A percentile compares a stretch with the other conserved stretches of the same genome.
Conservation (phyloP, 2,113 vertebrate species). For the Myocastor coypus region DNA sequence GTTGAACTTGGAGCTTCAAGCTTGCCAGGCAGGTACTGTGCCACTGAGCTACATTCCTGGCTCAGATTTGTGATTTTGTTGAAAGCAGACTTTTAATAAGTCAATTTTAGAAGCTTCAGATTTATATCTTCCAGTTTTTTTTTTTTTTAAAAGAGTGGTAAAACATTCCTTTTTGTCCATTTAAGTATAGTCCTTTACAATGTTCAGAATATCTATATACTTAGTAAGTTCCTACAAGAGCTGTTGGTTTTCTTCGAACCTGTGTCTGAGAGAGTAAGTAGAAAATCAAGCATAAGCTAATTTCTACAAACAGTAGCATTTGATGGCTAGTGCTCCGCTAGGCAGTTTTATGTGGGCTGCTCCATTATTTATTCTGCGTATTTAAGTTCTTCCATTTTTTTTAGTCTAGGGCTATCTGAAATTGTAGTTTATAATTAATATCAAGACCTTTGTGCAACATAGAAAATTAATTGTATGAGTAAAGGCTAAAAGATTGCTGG, state of each 20-base stretch:
- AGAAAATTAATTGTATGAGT: constrained; percentile 48
- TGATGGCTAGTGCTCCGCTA: constrained; percentile 42
- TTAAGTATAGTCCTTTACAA: constrained; percentile 28
- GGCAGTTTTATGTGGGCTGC: not conserved
- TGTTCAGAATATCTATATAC: not conserved
- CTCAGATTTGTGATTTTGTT: constrained; percentile 44
- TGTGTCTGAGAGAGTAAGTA: constrained; percentile 3
- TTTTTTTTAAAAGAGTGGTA: not conserved
- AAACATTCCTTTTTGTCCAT: constrained; percentile 10
- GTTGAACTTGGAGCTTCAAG: too few species aligned
- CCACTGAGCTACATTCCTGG: too few species aligned
- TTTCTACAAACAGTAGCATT: constrained; percentile 42
- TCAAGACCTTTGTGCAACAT: constrained; percentile 2
- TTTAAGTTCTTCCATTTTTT: constrained; percentile 54
- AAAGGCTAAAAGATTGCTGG: constrained; percentile 29
- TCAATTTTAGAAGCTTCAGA: constrained; percentile 42
- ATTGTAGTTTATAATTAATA: constrained; percentile 59
- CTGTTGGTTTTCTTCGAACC: not conserved
- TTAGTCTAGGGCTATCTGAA: not conserved
- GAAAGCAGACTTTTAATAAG: constrained; percentile 14
- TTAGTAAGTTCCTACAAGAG: not conserved
- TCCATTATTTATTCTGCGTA: constrained; percentile 37
- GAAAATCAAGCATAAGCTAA: constrained; percentile 50
- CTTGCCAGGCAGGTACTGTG: too few species aligned
- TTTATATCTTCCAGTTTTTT: constrained; percentile 25